These are phyloP conservation scores for Microctenopoma steveboyesi DNA, from an alignment of 2,797 vertebrate genomes.

Conservation along the genomic window DNA sequence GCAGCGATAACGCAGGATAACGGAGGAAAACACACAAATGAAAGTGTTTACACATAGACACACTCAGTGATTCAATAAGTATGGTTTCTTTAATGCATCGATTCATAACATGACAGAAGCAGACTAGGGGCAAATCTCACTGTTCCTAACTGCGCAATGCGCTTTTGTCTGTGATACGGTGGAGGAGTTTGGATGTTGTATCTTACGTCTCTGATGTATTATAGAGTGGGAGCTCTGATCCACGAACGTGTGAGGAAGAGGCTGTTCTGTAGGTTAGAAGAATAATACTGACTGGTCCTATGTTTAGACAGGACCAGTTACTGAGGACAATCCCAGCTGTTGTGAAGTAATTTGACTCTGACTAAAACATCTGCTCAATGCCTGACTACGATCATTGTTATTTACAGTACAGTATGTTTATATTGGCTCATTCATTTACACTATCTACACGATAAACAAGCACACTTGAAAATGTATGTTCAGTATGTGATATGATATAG, in stretches of 20 bases:
- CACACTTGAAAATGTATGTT: too few relatives aligned
- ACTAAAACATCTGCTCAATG: constrained; percentile 13
- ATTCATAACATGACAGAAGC: constrained; percentile 17
- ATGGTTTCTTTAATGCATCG: constrained; percentile 11
- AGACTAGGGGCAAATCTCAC: constrained; percentile 29
- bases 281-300: constrained; percentile 27
- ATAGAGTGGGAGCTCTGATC: constrained; percentile 65
- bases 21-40: constrained; percentile 19
- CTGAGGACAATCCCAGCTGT: constrained; percentile 30
- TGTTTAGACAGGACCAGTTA: constrained; percentile 3
- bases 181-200: constrained; percentile 61
- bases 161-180: constrained; percentile 42
- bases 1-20: background rate
- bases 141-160: constrained; percentile 30
- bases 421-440: constrained; percentile 24
- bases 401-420: constrained; percentile 20
- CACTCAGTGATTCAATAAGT: background rate
- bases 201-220: constrained; percentile 66
- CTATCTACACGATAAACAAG: constrained; percentile 31
- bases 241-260: constrained; percentile 54
- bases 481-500: too few relatives aligned
- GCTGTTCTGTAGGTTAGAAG: constrained; percentile 38
- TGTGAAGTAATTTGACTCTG: constrained; percentile 3
- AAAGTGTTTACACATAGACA: constrained; percentile 31
- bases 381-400: background rate